Evolutionary conservation across 1,140 invertebrate species (phyloP).

Genomic region (Diprion similis): DNA sequence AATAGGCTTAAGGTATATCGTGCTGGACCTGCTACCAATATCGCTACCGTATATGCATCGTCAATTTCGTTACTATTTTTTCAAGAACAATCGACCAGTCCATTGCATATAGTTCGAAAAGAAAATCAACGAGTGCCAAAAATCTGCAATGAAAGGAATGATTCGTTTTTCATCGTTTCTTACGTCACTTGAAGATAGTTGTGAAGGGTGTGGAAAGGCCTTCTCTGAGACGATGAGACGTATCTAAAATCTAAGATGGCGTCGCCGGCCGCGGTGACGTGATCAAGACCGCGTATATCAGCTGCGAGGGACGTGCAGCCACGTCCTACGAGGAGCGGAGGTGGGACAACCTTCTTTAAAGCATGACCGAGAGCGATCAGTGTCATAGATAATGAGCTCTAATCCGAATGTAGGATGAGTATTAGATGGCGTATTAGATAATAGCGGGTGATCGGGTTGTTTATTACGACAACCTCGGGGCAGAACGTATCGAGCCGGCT

Average conservation of each 20-base stretch:
- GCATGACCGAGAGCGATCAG: slow-evolving; percentile 2
- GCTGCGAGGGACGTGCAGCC: too few species aligned
- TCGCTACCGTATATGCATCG: background rate
- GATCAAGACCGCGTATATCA: too few species aligned
- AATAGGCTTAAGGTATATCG: slow-evolving; percentile 14
- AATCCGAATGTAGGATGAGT: slow-evolving; percentile 16
- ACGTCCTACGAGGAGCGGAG: too few species aligned
- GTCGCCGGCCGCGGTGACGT: too few species aligned
- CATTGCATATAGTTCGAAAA: background rate
- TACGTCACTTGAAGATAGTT: too few species aligned
- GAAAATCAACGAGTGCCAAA: too few species aligned
- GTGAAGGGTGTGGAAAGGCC: too few species aligned
- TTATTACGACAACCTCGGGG: slow-evolving; percentile 6
- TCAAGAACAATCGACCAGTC: background rate
- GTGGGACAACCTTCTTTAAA: background rate
- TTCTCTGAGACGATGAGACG: too few species aligned
- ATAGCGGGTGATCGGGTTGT: slow-evolving; percentile 10
- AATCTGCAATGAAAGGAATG: too few species aligned
- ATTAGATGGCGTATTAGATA: slow-evolving; percentile 14
- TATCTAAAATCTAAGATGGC: too few species aligned
- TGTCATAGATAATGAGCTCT: slow-evolving; percentile 12
- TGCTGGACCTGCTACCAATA: background rate
- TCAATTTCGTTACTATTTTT: background rate
- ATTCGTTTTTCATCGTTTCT: too few species aligned
- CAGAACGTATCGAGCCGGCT: background rate